Evolutionary conservation across 2,797 vertebrate genomes (phyloP).

Genomic region (Microhierax caerulescens): DNA sequence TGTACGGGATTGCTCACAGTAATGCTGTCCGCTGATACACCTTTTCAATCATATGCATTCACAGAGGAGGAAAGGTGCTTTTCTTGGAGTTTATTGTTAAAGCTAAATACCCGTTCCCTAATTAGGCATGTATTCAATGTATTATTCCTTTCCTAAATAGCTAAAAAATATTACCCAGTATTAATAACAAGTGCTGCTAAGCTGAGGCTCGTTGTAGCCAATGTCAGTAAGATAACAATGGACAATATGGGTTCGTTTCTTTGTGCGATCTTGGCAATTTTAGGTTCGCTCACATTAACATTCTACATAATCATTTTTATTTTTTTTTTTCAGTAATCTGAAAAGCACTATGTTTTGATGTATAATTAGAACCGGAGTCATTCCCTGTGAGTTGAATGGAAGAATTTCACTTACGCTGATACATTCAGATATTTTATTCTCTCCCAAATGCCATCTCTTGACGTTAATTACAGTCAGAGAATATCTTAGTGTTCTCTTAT

Average conservation of each 20-base stretch:
- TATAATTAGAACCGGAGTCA: not conserved
- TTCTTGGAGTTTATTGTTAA: not conserved
- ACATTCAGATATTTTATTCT: not conserved
- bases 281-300: not conserved
- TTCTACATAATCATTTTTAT: not conserved
- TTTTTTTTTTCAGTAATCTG: not conserved
- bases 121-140: not conserved
- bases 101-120: not conserved
- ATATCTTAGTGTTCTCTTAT: not conserved
- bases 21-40: not conserved
- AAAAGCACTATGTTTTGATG: not conserved
- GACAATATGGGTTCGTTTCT: not conserved
- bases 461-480: not conserved
- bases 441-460: not conserved
- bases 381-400: not conserved
- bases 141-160: not conserved
- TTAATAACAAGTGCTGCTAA: not conserved
- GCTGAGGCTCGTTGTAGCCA: not conserved
- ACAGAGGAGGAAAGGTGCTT: not conserved
- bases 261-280: not conserved
- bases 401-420: not conserved
- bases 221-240: not conserved
- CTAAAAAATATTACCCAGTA: not conserved
- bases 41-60: not conserved
- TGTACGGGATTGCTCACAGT: not conserved